Evolutionary conservation across 2,797 vertebrate species (phyloP).

Genomic region (Phalloptychus januarius): DNA sequence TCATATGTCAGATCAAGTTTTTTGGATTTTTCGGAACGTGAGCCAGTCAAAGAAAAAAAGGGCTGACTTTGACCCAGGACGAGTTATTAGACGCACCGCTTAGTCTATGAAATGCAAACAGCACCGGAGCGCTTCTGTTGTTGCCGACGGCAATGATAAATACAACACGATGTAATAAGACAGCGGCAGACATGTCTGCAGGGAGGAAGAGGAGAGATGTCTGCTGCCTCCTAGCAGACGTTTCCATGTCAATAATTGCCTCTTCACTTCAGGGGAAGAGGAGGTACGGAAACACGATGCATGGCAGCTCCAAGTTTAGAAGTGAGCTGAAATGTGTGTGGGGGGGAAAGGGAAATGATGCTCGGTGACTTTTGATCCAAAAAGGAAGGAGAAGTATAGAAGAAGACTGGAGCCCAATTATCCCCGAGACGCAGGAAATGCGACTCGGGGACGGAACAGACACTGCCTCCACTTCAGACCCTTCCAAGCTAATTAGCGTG

Average conservation of each 20-base stretch:
- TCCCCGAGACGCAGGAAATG: neutral
- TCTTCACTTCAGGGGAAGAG: constrained; percentile 50
- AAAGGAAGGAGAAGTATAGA: constrained; percentile 2
- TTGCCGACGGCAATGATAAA: neutral
- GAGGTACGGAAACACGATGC: constrained; percentile 53
- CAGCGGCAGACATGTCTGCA: constrained; percentile 23
- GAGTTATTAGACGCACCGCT: neutral
- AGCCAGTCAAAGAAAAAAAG: neutral
- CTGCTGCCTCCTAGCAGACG: constrained; percentile 36
- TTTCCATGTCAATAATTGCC: constrained; percentile 61
- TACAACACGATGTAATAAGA: constrained; percentile 10
- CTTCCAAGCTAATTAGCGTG: constrained; percentile 6
- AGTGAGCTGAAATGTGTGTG: neutral
- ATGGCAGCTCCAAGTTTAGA: constrained; percentile 55
- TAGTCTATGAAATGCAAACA: neutral
- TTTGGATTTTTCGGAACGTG: neutral
- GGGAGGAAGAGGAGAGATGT: constrained; percentile 34
- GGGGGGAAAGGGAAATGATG: constrained; percentile 26
- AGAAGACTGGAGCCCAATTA: neutral
- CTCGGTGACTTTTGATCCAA: constrained; percentile 34
- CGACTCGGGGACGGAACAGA: neutral
- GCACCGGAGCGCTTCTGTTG: neutral
- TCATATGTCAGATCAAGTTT: no score
- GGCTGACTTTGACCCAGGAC: neutral
- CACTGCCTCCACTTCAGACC: neutral